Conservation (phyloP, 2,113 vertebrate genomes). For the Cettia cetti region DNA sequence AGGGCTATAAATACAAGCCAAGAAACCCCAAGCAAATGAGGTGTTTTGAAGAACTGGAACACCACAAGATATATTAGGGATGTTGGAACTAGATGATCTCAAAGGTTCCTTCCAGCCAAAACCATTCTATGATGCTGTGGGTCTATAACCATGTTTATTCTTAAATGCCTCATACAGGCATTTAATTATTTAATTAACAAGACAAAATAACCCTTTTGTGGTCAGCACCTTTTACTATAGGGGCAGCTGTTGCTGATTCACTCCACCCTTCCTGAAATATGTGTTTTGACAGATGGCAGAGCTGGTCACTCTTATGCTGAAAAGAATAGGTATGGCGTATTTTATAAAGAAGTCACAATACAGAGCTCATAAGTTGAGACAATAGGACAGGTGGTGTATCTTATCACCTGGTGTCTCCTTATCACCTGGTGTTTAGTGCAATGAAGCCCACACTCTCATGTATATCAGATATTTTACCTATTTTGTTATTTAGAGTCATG, state of each 20-base stretch:
- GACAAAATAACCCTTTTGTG: not conserved
- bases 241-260: not conserved
- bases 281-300: not conserved
- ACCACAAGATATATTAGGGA: not conserved
- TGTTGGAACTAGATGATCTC: not conserved
- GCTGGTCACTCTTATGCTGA: constrained; percentile 11
- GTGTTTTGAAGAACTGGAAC: not conserved
- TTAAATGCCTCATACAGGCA: not conserved
- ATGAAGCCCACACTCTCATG: not conserved
- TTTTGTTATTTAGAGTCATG: not conserved
- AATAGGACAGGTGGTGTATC: not conserved
- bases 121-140: not conserved
- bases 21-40: not conserved
- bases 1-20: not conserved
- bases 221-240: not conserved
- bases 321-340: constrained; percentile 22
- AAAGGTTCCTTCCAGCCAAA: not conserved
- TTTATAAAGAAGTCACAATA: constrained; percentile 38
- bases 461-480: not conserved
- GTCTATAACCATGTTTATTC: not conserved
- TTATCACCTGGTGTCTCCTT: constrained; percentile 39
- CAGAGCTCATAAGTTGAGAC: not conserved
- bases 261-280: not conserved
- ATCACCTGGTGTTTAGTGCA: constrained; percentile 11
- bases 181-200: not conserved